Evolutionary conservation across 1,140 invertebrate species (phyloP), one percentile per base, ranked within the genome.

Genomic region (Drosophila miranda): DNA sequence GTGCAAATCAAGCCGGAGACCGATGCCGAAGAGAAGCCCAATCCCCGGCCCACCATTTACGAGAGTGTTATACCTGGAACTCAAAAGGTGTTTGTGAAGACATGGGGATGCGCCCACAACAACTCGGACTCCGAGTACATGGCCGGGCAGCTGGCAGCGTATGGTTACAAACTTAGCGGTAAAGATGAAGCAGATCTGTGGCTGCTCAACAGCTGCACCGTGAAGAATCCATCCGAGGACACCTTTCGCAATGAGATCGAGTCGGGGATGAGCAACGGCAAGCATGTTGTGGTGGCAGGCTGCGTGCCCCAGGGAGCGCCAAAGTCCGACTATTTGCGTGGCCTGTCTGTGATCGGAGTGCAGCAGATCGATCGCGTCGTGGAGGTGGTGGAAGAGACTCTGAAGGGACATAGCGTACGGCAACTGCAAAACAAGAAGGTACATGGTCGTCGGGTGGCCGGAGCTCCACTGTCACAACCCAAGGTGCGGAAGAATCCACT

Each of bases 291-390:
- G 6, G 94, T 99, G 6, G 97, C 98, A 21, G 99, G 99, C 34
- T 99, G 99, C 92, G 98, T 99, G 6, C 96, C 98, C 0, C 98
- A 99, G 92, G 96, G 96, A 3, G 95, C 95, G 13, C 95, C 95
- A 0, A 94, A 95, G 51, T 93, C 95, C 0, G 91, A 91, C 2
- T 97, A 96, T 80, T 89, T 98, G 0, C 92, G 95, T 90, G 97
- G 96, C 0, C 91, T 99, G 0, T 90, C 98, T 87, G 94, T 99
- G 0, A 96, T 99, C 42, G 99, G 99, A 7, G 98, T 99, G 0
- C 98, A 99, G 81, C 98, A 99, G 92, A 99, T 99, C 75, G 98
- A 99, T 90, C 93, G 98, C 75, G 97, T 99, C n/a, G 96, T 99
- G 0, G 98, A 99, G 92, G 98, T 99, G n/a, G 98, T 99, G 0